These are phyloP conservation scores for Globia sparganii DNA, from an alignment of 2,888 invertebrate species.

Conservation along the genomic window DNA sequence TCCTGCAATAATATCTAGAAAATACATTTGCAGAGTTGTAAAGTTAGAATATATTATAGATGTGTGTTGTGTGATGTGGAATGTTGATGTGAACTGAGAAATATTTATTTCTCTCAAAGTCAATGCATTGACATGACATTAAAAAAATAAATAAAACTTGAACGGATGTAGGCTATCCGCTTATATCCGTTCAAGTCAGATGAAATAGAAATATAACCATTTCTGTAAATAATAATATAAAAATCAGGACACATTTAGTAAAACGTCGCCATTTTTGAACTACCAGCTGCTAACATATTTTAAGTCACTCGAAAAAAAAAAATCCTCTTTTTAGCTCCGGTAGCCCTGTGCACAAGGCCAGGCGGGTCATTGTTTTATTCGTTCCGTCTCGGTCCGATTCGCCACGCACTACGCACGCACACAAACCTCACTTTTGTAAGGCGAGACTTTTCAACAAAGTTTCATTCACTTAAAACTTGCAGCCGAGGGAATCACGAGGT, in stretches of 20 bases:
- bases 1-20: slow-evolving; percentile 50
- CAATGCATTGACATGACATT: not conserved
- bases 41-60: slow-evolving; percentile 54
- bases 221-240: not conserved
- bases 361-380: slow-evolving; percentile 78
- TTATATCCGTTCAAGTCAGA: not conserved
- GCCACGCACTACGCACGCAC: slow-evolving; percentile 66
- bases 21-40: slow-evolving; percentile 53
- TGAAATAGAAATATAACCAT: not conserved
- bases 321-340: slow-evolving; percentile 25
- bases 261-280: not conserved
- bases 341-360: slow-evolving; percentile 69
- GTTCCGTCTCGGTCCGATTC: slow-evolving; percentile 73
- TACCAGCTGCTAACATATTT: slow-evolving; percentile 23
- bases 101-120: not conserved
- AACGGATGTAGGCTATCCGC: no score
- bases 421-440: slow-evolving; percentile 50
- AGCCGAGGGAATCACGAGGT: slow-evolving; percentile 46
- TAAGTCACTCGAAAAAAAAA: slow-evolving; percentile 12
- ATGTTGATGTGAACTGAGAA: not conserved
- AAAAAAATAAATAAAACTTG: not conserved
- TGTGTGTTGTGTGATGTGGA: slow-evolving; percentile 19
- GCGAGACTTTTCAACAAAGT: slow-evolving; percentile 50
- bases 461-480: slow-evolving; percentile 51
- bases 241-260: not conserved